Evolutionary conservation across 2,113 vertebrate species (phyloP), one percentile per base, ranked within the genome.

Genomic region (Oncorhynchus kisutch): DNA sequence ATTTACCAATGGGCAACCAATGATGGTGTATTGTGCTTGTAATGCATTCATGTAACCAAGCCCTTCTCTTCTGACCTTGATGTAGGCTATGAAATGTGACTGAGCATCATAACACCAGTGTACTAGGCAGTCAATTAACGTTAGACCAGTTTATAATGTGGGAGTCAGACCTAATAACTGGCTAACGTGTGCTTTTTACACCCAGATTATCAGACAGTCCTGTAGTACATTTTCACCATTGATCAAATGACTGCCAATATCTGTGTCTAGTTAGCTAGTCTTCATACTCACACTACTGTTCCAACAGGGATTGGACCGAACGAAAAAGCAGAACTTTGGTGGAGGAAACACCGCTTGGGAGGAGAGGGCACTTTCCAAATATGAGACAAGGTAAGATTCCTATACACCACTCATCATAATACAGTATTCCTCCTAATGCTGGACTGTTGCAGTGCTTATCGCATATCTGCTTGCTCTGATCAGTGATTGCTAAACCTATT

Each of bases 321-420:
- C 97, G 0, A 93, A 93, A 1, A 98, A 95, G 77, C 95, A 98
- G 87, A 98, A 98, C 81, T 99, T 99, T 76, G 98, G 97, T 22
- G 98, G 98, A 24, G 98, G 98, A 51, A 99, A 99, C 86, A 99
- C 98, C 0, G 98, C 95, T 18, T 99, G 97, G 97, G 97, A 99
- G 85, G 97, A 99, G 87, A 96, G 95, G 75, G 94, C 92, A 0
- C 87, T 99, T 71, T 96, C 97, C 0, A 98, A 96, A 87, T 99
- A 99, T 80, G 96, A 98, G 81, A 95, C 92, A 9, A 99, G 97
- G 97, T 99, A 85, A 91, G 85, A 49, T 2, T 29, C 7, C 16
- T 39, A 62, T 62, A n/a, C 18, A 45, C 39, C 39, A 11, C 39
- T 45, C n/a, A 24, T 62, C n/a, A 9, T 62, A 9, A 22, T n/a